phyloP scores from a whole-genome alignment of 2,888 invertebrate genomes.

The Yponomeuta sedellus region DNA sequence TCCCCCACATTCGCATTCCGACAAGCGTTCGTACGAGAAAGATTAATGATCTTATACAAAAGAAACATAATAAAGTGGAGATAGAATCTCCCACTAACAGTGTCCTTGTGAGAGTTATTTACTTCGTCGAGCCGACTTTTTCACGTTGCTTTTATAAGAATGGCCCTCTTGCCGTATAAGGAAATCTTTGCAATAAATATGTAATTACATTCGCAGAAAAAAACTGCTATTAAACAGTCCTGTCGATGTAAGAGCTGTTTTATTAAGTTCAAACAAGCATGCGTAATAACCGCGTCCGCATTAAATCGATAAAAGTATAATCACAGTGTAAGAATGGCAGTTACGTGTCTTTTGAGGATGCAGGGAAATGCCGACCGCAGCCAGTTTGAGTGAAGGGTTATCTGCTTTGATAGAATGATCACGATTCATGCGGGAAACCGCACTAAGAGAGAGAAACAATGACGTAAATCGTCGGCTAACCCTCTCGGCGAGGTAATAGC shows the following conservation, averaged over 20 bases:
- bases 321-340: not conserved
- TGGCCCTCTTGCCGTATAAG: constrained; percentile 14
- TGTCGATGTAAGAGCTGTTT: constrained; percentile 23
- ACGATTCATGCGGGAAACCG: constrained; percentile 1
- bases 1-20: constrained; percentile 77
- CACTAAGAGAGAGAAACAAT: constrained; percentile 14
- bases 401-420: constrained; percentile 3
- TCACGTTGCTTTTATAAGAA: constrained; percentile 62
- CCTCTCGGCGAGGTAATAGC: constrained; percentile 30
- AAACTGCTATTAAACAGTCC: not conserved
- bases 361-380: not conserved
- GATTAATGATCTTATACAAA: constrained; percentile 74
- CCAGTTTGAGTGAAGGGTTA: not conserved
- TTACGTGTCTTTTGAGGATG: not conserved
- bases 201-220: constrained; percentile 18
- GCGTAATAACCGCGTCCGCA: constrained; percentile 39
- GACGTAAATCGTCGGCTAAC: constrained; percentile 29
- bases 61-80: constrained; percentile 76
- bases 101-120: constrained; percentile 76
- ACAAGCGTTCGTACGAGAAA: constrained; percentile 77
- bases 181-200: constrained; percentile 13
- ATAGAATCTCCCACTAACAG: constrained; percentile 76
- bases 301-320: constrained; percentile 46
- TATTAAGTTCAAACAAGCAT: constrained; percentile 33
- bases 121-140: constrained; percentile 66